phyloP scores from a whole-genome alignment of 1,140 invertebrate genomes.

The Propsilocerus akamusi region DNA sequence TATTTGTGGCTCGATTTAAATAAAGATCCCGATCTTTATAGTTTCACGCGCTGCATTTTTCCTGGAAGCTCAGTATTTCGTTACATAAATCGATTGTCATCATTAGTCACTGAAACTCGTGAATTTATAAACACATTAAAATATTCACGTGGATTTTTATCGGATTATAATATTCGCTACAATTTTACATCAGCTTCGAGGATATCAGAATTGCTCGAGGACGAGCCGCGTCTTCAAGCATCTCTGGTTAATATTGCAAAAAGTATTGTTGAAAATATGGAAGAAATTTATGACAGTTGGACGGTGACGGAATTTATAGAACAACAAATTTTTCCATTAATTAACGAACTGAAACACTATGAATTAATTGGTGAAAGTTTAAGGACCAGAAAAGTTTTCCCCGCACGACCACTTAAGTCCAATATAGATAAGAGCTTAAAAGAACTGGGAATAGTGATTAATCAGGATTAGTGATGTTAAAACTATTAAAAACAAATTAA shows the following conservation, averaged over 20 bases:
- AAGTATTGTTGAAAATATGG: conserved; percentile 40
- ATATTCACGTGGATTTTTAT: conserved; percentile 44
- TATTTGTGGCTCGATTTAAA: conserved; percentile 20
- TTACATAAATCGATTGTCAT: conserved; percentile 31
- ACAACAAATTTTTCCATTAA: conserved; percentile 28
- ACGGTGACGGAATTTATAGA: conserved; percentile 62
- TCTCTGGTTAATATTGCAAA: conserved; percentile 37
- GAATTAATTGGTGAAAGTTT: conserved; percentile 23
- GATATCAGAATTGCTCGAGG: conserved; percentile 44
- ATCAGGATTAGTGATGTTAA: no score
- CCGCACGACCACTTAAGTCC: conserved; percentile 22
- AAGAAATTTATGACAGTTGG: conserved; percentile 44
- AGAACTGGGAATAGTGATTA: conserved; percentile 18
- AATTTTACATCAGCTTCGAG: conserved; percentile 54
- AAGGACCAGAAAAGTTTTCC: conserved; percentile 21
- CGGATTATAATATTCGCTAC: conserved; percentile 58
- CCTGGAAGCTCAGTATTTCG: conserved; percentile 38
- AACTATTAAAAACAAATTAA: no score
- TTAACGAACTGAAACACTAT: conserved; percentile 25
- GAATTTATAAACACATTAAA: conserved; percentile 23
- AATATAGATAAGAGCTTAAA: conserved; percentile 20
- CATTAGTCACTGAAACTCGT: conserved; percentile 28
- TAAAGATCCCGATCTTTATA: conserved; percentile 17
- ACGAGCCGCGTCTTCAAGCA: conserved; percentile 41
- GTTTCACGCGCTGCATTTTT: conserved; percentile 22